Conservation (phyloP, 1,140 invertebrate species). For the Cydia amplana region DNA sequence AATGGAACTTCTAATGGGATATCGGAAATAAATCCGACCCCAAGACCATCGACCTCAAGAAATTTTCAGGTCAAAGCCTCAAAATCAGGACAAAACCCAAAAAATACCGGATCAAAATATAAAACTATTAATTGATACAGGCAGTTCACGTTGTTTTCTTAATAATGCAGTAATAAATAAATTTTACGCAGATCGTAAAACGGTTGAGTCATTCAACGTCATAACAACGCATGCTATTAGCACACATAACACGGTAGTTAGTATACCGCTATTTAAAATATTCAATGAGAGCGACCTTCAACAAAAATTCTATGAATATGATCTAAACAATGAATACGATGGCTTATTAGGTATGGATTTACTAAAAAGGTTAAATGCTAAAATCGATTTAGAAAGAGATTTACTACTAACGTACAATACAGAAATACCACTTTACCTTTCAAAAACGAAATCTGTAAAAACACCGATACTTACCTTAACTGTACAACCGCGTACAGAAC, state of each 20-base stretch:
- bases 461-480: neutral
- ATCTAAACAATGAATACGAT: neutral
- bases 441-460: neutral
- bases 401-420: neutral
- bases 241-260: conserved; percentile 1
- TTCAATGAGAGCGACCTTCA: neutral
- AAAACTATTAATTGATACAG: no score
- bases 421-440: neutral
- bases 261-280: neutral
- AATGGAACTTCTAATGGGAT: neutral
- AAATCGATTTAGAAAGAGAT: neutral
- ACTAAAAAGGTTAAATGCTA: neutral
- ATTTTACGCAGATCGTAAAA: neutral
- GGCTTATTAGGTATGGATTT: neutral
- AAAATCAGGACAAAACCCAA: neutral
- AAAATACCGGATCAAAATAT: neutral
- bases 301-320: neutral
- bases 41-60: neutral
- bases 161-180: no score
- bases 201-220: neutral
- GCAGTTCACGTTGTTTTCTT: no score
- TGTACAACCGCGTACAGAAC: neutral
- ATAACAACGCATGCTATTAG: conserved; percentile 1
- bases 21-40: neutral
- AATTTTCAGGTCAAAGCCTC: conserved; percentile 2